These are phyloP conservation scores for Gasterosteus nipponicus DNA, from an alignment of 2,113 vertebrate species.

Conservation along the genomic window DNA sequence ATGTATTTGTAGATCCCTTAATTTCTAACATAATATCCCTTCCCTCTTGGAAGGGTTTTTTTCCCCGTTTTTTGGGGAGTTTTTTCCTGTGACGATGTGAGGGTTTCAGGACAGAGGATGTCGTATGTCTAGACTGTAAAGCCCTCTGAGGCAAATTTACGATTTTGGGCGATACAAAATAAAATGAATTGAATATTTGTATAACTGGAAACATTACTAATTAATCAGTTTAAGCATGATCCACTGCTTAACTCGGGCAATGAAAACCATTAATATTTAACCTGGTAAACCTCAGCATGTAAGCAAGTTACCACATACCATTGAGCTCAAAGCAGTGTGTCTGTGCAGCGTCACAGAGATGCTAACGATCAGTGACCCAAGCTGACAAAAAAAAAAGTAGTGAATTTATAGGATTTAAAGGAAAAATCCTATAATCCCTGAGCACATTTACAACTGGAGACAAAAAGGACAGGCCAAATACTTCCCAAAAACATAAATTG, in stretches of 20 bases:
- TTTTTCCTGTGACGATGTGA: no score
- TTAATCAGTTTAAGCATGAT: neutral
- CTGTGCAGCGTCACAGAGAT: neutral
- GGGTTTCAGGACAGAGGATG: no score
- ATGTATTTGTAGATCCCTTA: neutral
- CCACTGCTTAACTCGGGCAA: neutral
- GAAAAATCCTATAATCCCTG: conserved; percentile 14
- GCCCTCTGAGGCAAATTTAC: no score
- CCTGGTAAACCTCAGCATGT: neutral
- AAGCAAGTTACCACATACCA: neutral
- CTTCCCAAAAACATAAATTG: conserved; percentile 37
- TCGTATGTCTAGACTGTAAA: no score
- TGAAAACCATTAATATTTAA: neutral
- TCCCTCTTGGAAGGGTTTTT: no score
- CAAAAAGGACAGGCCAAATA: conserved; percentile 20
- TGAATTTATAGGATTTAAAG: neutral
- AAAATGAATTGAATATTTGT: neutral
- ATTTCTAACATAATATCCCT: neutral
- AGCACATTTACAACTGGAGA: conserved; percentile 31
- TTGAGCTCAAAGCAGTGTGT: neutral
- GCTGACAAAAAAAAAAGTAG: neutral
- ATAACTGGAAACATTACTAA: neutral
- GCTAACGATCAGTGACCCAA: neutral
- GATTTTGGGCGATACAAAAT: no score
- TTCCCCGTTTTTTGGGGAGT: no score